Evolutionary conservation across 2,888 invertebrate genomes (phyloP).

Genomic region (Microplitis manilae): DNA sequence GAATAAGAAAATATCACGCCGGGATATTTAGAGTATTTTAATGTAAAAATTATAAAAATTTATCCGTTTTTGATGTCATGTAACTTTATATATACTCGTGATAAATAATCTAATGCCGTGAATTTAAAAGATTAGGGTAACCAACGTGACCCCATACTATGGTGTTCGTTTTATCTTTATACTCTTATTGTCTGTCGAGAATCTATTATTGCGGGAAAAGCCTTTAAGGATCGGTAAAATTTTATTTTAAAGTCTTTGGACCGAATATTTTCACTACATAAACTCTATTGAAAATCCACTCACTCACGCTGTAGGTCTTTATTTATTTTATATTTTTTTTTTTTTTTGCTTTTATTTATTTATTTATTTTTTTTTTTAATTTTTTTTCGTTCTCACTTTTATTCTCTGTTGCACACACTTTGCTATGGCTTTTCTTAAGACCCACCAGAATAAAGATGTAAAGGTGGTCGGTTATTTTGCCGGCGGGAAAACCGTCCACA

Average conservation of each 20-base stretch:
- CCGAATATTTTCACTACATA: conserved; percentile 54
- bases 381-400: background rate
- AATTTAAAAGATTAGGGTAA: no score
- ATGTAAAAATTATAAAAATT: no score
- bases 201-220: conserved; percentile 41
- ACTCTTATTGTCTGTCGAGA: background rate
- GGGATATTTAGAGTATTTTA: no score
- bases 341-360: background rate
- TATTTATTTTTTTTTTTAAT: conserved; percentile 1
- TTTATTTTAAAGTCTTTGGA: conserved; percentile 53
- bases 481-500: background rate
- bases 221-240: conserved; percentile 56
- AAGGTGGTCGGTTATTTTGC: background rate
- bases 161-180: no score
- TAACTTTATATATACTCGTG: no score
- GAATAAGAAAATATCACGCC: no score
- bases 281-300: conserved; percentile 38
- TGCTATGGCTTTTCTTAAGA: background rate
- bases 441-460: background rate
- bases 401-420: background rate
- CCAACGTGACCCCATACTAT: no score
- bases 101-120: no score
- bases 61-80: no score
- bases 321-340: conserved; percentile 31
- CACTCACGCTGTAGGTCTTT: conserved; percentile 21